A percentile compares a stretch with the other conserved stretches of the same genome.
Evolutionary conservation across 2,888 invertebrate species (phyloP).

Genomic region (Podabrus alpinus): DNA sequence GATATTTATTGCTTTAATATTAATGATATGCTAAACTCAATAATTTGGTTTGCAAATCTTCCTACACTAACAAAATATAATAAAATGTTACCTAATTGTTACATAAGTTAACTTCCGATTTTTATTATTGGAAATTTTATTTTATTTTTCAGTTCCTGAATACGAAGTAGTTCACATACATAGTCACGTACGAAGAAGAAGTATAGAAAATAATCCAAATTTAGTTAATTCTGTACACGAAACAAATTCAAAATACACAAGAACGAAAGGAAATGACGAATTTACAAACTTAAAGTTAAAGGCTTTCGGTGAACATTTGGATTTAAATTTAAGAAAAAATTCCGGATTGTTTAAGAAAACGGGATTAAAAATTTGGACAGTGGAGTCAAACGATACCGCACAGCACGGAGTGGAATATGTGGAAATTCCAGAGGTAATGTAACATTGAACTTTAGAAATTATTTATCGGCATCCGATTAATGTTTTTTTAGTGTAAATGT

Average conservation of each 20-base stretch:
- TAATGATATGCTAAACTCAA: constrained; percentile 5
- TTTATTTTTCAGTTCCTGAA: constrained; percentile 67
- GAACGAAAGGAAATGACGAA: constrained; percentile 38
- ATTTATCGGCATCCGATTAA: constrained; percentile 10
- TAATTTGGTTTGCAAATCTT: constrained; percentile 15
- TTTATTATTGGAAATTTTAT: constrained; percentile 6
- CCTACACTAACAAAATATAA: neutral
- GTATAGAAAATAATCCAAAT: constrained; percentile 33
- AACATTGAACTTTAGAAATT: constrained; percentile 8
- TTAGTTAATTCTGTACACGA: constrained; percentile 46
- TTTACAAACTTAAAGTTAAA: constrained; percentile 64
- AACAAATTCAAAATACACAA: constrained; percentile 39
- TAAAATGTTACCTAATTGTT: neutral
- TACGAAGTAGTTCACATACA: constrained; percentile 82
- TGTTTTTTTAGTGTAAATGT: neutral
- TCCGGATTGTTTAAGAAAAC: constrained; percentile 77
- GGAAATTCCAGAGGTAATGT: constrained; percentile 75
- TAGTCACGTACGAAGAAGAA: constrained; percentile 60
- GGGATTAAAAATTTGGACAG: constrained; percentile 81
- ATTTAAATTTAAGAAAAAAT: constrained; percentile 75
- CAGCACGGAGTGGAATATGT: constrained; percentile 81
- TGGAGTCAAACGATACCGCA: constrained; percentile 74
- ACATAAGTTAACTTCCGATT: constrained; percentile 3
- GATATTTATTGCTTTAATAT: constrained; percentile 1
- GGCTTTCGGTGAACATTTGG: constrained; percentile 79